Conservation (phyloP, 2,888 invertebrate genomes). For the Tinea pellionella region DNA sequence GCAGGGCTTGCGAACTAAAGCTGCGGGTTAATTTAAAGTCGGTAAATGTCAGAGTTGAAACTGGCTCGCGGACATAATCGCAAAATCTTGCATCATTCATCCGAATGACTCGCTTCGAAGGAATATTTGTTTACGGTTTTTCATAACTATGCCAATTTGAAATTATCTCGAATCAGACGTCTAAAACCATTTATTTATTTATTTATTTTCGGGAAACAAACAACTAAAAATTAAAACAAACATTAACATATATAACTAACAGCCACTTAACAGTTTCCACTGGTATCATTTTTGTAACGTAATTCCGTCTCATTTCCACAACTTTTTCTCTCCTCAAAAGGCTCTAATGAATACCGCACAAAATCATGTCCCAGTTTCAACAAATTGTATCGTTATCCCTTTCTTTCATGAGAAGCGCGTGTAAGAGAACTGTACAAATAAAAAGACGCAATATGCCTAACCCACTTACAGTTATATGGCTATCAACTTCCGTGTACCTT, state of each 20-base stretch:
- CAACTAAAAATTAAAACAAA: no score
- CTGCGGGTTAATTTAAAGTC: not conserved
- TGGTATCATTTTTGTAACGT: no score
- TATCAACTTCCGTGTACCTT: not conserved
- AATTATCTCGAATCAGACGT: not conserved
- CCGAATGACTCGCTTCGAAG: not conserved
- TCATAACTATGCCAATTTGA: not conserved
- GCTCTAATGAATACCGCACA: not conserved
- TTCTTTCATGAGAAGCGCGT: not conserved
- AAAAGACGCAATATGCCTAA: not conserved
- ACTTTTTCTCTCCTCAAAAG: not conserved
- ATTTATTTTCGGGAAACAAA: no score
- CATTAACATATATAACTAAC: no score
- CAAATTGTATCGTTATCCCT: not conserved
- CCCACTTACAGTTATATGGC: conserved; percentile 1
- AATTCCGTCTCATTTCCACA: not conserved
- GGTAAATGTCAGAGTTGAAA: conserved; percentile 19
- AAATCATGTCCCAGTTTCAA: not conserved
- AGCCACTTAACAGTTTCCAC: no score
- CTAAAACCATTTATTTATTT: not conserved
- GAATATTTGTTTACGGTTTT: not conserved
- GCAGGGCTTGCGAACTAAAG: not conserved
- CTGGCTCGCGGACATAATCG: conserved; percentile 2
- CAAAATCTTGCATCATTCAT: conserved; percentile 1
- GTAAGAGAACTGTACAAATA: not conserved